Evolutionary conservation across 1,140 invertebrate species (phyloP).

Genomic region (Nymphalis io): DNA sequence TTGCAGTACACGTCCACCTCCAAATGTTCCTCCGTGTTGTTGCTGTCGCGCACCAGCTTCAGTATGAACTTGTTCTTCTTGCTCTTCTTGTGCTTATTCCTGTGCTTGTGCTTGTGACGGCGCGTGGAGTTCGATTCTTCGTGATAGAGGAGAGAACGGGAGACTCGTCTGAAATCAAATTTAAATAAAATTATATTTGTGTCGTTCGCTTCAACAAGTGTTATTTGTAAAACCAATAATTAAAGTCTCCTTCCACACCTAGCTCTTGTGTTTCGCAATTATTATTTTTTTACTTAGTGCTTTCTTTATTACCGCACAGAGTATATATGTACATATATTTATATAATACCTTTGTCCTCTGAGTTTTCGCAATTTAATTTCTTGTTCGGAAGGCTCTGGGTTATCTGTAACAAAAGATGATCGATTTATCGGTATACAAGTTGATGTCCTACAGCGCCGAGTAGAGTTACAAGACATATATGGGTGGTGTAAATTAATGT

Average conservation of each 20-base stretch:
- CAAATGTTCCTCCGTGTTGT: constrained; percentile 53
- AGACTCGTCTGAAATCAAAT: constrained; percentile 48
- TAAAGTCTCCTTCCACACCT: too few species aligned
- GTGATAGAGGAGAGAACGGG: constrained; percentile 60
- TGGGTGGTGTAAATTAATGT: too few species aligned
- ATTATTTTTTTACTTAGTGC: too few species aligned
- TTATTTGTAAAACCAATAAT: too few species aligned
- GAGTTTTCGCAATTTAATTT: constrained; percentile 43
- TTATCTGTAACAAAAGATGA: constrained; percentile 39
- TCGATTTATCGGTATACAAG: not conserved
- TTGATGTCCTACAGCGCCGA: too few species aligned
- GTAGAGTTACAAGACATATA: too few species aligned
- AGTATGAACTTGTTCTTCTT: constrained; percentile 70
- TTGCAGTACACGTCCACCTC: constrained; percentile 64
- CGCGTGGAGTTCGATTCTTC: constrained; percentile 29
- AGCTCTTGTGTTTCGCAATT: not conserved
- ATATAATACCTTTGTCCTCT: constrained; percentile 49
- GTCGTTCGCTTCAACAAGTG: not conserved
- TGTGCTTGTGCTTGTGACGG: constrained; percentile 32
- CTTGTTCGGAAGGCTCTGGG: constrained; percentile 42
- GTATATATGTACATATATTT: constrained; percentile 3
- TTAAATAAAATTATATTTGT: not conserved
- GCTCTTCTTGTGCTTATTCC: constrained; percentile 35
- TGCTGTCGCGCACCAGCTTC: constrained; percentile 40
- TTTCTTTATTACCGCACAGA: too few species aligned